phyloP scores from a whole-genome alignment of 2,113 vertebrate genomes.

The Podarcis cretensis region DNA sequence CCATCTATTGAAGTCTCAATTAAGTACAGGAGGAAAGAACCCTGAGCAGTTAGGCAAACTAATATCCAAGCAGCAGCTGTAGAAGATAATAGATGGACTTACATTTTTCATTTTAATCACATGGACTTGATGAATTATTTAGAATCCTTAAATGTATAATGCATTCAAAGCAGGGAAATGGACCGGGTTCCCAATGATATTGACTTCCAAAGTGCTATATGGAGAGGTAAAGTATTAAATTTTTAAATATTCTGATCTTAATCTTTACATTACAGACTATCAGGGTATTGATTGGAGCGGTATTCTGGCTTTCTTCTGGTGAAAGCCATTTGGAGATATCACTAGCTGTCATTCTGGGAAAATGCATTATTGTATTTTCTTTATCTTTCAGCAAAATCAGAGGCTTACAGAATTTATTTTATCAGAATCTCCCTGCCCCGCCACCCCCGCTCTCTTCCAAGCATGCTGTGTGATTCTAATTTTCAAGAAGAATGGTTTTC shows the following conservation, averaged over 20 bases:
- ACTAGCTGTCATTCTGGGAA: slow-evolving; percentile 66
- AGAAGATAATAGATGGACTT: slow-evolving; percentile 71
- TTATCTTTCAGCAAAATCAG: slow-evolving; percentile 66
- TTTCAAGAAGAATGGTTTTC: slow-evolving; percentile 50
- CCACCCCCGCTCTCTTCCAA: slow-evolving; percentile 25
- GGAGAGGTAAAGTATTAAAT: slow-evolving; percentile 75
- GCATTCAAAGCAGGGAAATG: slow-evolving; percentile 76
- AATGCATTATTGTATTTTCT: slow-evolving; percentile 63
- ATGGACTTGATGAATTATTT: slow-evolving; percentile 78
- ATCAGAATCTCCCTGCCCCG: slow-evolving; percentile 28
- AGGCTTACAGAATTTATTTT: slow-evolving; percentile 51
- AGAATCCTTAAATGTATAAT: slow-evolving; percentile 79
- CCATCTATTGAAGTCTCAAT: slow-evolving; percentile 44
- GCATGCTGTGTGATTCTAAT: slow-evolving; percentile 21
- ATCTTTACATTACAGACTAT: slow-evolving; percentile 76
- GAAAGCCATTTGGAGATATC: slow-evolving; percentile 71
- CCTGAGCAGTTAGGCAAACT: slow-evolving; percentile 29
- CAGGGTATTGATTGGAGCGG: slow-evolving; percentile 75
- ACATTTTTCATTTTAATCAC: slow-evolving; percentile 75
- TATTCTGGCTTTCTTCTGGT: slow-evolving; percentile 62
- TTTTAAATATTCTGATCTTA: slow-evolving; percentile 81
- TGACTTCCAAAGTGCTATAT: slow-evolving; percentile 75
- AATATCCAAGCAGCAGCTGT: slow-evolving; percentile 66
- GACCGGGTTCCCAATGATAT: slow-evolving; percentile 73
- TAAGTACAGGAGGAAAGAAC: slow-evolving; percentile 36